Base-by-base conservation (phyloP, 2,113 vertebrate genomes). In the Peucedramus taeniatus region DNA sequence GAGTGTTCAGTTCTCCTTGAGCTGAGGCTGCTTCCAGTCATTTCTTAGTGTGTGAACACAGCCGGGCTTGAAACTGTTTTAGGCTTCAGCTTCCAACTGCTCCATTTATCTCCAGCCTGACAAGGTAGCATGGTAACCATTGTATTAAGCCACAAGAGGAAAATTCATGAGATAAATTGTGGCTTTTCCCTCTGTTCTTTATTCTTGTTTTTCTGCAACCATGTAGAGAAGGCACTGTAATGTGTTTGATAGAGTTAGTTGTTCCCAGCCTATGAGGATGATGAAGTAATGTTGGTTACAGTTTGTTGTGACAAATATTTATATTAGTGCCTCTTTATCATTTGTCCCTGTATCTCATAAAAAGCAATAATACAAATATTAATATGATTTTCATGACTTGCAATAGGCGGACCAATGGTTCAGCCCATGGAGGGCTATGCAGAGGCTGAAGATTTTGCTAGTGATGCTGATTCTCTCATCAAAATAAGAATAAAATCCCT, bases 51-150 rank as follows among this genome's bases (percentile, higher is more conserved):
- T 40, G 33, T 53, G 75, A 85, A 54, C 61, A 76, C 54, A 88
- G 79, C 35, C 39, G 74, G 75, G 33, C 59, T 93, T 65, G 74
- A 93, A 87, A 37, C 44, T 22, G 28, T 76, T 89, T 65, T 23
- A 57, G 59, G 42, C 50, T 93, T 84, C 80, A 68, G n/a, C 33
- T 70, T 87, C 84, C 81, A 87, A 60, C 77, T 56, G 81, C 74
- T 94, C 70, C 63, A 85, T 93, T 94, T 85, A 77, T 91, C 66
- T 93, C 50, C 66, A 90, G 42, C 39, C 60, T 86, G 91, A 85
- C 84, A 77, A 91, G 66, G 78, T 74, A 77, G 47, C 71, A 15
- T 60, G 47, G 63, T 77, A 77, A 80, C 78, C 64, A 70, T 86
- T 93, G 61, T 59, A 51, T 63, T 54, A 66, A 85, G 33, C 47